A percentile compares a stretch with the other conserved stretches of the same genome.
These are phyloP conservation scores for Silurus glanis DNA, from an alignment of 2,113 vertebrate species.

Conservation along the genomic window DNA sequence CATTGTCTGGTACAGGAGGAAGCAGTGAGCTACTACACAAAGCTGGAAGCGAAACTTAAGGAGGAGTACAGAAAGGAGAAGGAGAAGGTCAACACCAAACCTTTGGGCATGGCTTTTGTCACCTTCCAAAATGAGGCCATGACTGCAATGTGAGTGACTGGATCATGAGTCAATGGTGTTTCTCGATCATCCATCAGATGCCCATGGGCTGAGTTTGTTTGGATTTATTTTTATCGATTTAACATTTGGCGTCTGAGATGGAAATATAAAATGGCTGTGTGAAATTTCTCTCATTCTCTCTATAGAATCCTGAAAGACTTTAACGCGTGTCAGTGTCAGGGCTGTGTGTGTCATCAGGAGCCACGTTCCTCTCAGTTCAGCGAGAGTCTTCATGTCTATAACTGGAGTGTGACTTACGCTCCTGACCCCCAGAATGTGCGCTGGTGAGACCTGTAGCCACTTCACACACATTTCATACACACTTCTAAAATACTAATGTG, in stretches of 20 bases:
- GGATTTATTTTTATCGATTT: not conserved
- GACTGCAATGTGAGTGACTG: slow-evolving; percentile 85
- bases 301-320: slow-evolving; percentile 94
- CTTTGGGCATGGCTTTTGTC: slow-evolving; percentile 96
- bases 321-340: slow-evolving; percentile 93
- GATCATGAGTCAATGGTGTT: not conserved
- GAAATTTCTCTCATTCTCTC: not conserved
- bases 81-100: slow-evolving; percentile 95
- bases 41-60: slow-evolving; percentile 89
- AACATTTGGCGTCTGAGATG: not conserved
- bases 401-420: slow-evolving; percentile 92
- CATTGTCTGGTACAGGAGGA: slow-evolving; percentile 78
- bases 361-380: slow-evolving; percentile 86
- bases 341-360: slow-evolving; percentile 84
- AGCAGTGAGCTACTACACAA: slow-evolving; percentile 91
- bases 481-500: not conserved
- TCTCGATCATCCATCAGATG: too few species aligned
- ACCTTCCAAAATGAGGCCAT: slow-evolving; percentile 96
- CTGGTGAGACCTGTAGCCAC: slow-evolving; percentile 74
- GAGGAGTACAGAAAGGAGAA: slow-evolving; percentile 95
- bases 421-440: slow-evolving; percentile 96
- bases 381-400: slow-evolving; percentile 84
- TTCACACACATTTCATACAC: not conserved
- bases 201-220: not conserved
- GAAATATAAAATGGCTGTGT: not conserved